These are phyloP conservation scores for Euproctis similis DNA, from an alignment of 2,888 invertebrate genomes.

Conservation along the genomic window DNA sequence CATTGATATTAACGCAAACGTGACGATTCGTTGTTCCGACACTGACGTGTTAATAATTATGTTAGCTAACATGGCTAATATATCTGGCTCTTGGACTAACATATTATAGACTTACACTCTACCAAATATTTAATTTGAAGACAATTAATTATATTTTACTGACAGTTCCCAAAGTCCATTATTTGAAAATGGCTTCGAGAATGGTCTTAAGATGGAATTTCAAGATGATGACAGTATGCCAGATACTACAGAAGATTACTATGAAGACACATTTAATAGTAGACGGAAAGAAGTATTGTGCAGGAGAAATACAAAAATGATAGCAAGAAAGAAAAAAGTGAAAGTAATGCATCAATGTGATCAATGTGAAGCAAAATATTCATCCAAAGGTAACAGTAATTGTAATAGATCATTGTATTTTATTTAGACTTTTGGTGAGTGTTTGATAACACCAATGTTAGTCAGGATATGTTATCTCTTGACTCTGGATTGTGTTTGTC, in stretches of 20 bases:
- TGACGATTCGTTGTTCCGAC: too few relatives aligned
- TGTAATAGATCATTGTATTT: too few relatives aligned
- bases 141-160: conserved; percentile 8
- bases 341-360: conserved; percentile 55
- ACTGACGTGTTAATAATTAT: too few relatives aligned
- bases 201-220: conserved; percentile 30
- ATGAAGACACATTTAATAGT: conserved; percentile 15
- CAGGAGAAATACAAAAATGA: conserved; percentile 21
- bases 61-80: too few relatives aligned
- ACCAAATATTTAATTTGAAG: too few relatives aligned
- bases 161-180: conserved; percentile 39
- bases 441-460: too few relatives aligned
- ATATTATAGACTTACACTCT: too few relatives aligned
- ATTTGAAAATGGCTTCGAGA: conserved; percentile 36
- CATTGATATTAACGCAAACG: too few relatives aligned
- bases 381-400: conserved; percentile 49
- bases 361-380: conserved; percentile 57
- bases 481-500: too few relatives aligned
- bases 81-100: too few relatives aligned
- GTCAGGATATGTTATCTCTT: too few relatives aligned
- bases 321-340: conserved; percentile 24
- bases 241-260: conserved; percentile 29
- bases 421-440: too few relatives aligned
- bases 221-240: conserved; percentile 31
- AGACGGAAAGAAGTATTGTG: conserved; percentile 22